Percentiles rank a stretch among this genome's conserved stretches.
These are phyloP conservation scores for Eueides isabella DNA, from an alignment of 1,140 invertebrate species.

Conservation along the genomic window DNA sequence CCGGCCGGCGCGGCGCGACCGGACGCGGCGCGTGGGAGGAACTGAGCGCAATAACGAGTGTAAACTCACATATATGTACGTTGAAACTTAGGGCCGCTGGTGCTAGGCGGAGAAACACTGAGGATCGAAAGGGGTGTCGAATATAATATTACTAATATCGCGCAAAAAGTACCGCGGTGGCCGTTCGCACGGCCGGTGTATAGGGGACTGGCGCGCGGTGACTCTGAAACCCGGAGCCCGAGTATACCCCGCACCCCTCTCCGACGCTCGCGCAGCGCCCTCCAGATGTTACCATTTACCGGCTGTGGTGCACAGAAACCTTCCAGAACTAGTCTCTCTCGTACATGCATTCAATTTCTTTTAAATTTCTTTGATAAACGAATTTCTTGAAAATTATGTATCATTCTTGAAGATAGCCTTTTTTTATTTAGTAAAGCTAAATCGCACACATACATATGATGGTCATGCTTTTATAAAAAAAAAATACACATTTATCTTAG, in stretches of 20 bases:
- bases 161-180: slow-evolving; percentile 56
- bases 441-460: background rate
- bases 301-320: slow-evolving; percentile 56
- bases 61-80: slow-evolving; percentile 69
- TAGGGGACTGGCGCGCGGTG: slow-evolving; percentile 73
- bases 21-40: slow-evolving; percentile 36
- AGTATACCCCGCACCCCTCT: slow-evolving; percentile 67
- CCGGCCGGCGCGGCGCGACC: slow-evolving; percentile 58
- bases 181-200: slow-evolving; percentile 77
- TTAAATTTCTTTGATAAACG: background rate
- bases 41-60: slow-evolving; percentile 41
- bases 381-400: background rate
- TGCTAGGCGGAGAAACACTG: slow-evolving; percentile 43
- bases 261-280: slow-evolving; percentile 66
- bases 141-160: slow-evolving; percentile 34
- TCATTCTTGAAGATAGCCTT: background rate
- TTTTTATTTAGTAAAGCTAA: background rate
- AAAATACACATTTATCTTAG: background rate
- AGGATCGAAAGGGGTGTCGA: slow-evolving; percentile 32
- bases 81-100: slow-evolving; percentile 54
- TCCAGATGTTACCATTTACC: slow-evolving; percentile 67
- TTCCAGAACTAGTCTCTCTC: slow-evolving; percentile 52
- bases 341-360: background rate
- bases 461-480: no score
- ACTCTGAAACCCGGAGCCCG: slow-evolving; percentile 64